Conservation (phyloP, 2,797 vertebrate species). For the Chanos chanos region DNA sequence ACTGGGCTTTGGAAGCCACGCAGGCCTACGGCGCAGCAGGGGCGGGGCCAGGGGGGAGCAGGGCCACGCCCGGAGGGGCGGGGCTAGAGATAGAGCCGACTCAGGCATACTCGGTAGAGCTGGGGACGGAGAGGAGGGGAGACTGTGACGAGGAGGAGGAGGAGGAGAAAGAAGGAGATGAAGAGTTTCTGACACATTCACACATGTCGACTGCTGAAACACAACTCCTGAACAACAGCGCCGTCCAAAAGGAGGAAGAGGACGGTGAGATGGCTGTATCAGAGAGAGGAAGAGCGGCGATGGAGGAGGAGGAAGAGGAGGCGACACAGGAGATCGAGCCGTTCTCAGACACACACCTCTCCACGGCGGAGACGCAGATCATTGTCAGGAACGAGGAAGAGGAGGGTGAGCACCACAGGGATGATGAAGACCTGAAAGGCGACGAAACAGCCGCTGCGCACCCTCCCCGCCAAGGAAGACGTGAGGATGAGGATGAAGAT, state of each 20-base stretch:
- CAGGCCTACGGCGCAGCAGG: slow-evolving; percentile 42
- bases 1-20: slow-evolving; percentile 49
- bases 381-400: slow-evolving; percentile 34
- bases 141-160: slow-evolving; percentile 44
- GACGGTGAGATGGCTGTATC: not conserved
- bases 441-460: too few species aligned
- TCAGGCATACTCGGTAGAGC: slow-evolving; percentile 54
- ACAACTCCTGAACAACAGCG: slow-evolving; percentile 4
- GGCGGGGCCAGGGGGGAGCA: slow-evolving; percentile 21
- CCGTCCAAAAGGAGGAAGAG: not conserved
- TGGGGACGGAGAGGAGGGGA: too few species aligned
- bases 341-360: slow-evolving; percentile 36
- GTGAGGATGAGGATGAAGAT: too few species aligned
- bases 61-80: slow-evolving; percentile 13
- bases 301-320: slow-evolving; percentile 7
- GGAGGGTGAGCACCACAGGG: not conserved
- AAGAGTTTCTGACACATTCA: not conserved
- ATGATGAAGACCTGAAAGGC: too few species aligned
- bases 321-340: not conserved
- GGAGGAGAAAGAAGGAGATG: slow-evolving; percentile 28
- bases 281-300: not conserved
- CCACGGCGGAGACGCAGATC: slow-evolving; percentile 45
- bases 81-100: slow-evolving; percentile 57
- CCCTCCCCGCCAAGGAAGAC: too few species aligned
- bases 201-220: slow-evolving; percentile 44